Conservation (phyloP, 2,888 invertebrate species). For the Thymelicus lineola region DNA sequence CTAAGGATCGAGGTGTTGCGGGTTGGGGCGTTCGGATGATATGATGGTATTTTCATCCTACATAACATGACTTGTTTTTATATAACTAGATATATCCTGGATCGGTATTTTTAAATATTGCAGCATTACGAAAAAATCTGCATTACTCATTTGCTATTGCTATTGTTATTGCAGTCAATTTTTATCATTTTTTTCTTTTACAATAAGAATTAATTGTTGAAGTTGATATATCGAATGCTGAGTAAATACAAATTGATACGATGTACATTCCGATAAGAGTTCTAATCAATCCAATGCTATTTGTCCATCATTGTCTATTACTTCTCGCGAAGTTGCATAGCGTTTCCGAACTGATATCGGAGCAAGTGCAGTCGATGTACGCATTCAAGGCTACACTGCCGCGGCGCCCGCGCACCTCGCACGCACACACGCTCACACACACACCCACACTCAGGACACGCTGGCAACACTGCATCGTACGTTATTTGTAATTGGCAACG, state of each 20-base stretch:
- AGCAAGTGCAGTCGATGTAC: constrained; percentile 79
- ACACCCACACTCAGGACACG: constrained; percentile 41
- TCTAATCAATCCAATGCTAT: constrained; percentile 31
- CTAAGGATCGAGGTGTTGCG: constrained; percentile 52
- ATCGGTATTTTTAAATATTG: no score
- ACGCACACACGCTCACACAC: constrained; percentile 51
- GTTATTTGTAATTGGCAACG: constrained; percentile 73
- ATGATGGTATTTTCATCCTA: constrained; percentile 4
- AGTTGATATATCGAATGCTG: background rate
- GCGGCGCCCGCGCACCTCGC: constrained; percentile 48
- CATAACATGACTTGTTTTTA: background rate
- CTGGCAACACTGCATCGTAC: constrained; percentile 30
- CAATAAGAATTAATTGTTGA: background rate
- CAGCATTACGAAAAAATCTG: background rate
- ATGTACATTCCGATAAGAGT: constrained; percentile 8
- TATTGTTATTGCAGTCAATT: background rate
- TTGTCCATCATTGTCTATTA: constrained; percentile 34
- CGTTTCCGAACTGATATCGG: constrained; percentile 60
- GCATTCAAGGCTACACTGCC: constrained; percentile 71
- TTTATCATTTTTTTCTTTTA: background rate
- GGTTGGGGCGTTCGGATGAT: constrained; percentile 49
- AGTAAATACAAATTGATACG: background rate
- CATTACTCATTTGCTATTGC: background rate
- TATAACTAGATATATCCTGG: no score
- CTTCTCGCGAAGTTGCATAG: constrained; percentile 40